Evolutionary conservation across 92 coral and sea anemone genomes (phyloP).

Genomic region (Palythoa grandis): DNA sequence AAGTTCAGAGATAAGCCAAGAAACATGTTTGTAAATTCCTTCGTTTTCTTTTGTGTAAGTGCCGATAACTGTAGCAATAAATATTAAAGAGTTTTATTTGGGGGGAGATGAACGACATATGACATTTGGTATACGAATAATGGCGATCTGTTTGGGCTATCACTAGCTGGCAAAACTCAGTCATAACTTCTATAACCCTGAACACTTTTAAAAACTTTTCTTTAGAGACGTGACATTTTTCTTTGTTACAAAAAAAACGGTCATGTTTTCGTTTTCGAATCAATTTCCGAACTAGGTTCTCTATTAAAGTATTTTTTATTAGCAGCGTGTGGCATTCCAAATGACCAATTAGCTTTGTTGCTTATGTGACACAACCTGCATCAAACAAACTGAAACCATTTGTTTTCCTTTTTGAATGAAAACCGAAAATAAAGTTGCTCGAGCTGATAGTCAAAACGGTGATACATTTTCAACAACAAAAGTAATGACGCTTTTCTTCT

Average conservation of each 20-base stretch:
- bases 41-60: conserved; percentile 38
- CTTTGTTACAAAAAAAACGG: conserved; percentile 25
- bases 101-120: conserved; percentile 30
- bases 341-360: conserved; percentile 48
- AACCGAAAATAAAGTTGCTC: conserved; percentile 13
- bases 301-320: conserved; percentile 24
- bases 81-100: conserved; percentile 35
- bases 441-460: background rate
- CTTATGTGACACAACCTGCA: conserved; percentile 47
- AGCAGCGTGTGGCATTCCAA: conserved; percentile 41
- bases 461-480: background rate
- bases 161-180: background rate
- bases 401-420: conserved; percentile 30
- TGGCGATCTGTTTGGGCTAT: background rate
- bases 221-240: conserved; percentile 16
- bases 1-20: conserved; percentile 34
- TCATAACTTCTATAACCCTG: background rate
- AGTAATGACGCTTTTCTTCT: background rate
- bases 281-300: conserved; percentile 15
- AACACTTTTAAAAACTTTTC: conserved; percentile 10
- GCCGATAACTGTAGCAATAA: conserved; percentile 31
- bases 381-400: conserved; percentile 43
- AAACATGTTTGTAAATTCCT: conserved; percentile 13
- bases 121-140: conserved; percentile 34
- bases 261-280: conserved; percentile 20